These are phyloP conservation scores for Neuroterus valhalla DNA, from an alignment of 1,140 invertebrate genomes.

Conservation along the genomic window DNA sequence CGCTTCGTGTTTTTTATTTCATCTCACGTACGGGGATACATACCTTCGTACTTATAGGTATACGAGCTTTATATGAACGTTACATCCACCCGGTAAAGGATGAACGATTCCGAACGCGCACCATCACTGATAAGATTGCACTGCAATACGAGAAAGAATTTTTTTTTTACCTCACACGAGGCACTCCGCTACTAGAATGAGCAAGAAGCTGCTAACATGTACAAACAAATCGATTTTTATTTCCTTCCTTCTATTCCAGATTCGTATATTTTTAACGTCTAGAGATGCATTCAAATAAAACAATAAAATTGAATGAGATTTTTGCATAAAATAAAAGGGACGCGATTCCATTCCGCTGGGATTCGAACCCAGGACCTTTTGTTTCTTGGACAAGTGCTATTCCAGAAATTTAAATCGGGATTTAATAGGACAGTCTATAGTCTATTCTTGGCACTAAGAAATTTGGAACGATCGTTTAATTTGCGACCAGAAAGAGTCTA, in stretches of 20 bases:
- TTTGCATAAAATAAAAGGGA: too few species aligned
- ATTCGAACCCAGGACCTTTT: too few species aligned
- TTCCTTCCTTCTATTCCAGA: neutral
- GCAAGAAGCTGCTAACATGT: neutral
- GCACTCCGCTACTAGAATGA: slow-evolving; percentile 3
- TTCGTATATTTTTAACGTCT: neutral
- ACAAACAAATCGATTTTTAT: neutral
- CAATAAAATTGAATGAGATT: too few species aligned
- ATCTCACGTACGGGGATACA: slow-evolving; percentile 34
- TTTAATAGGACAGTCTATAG: too few species aligned
- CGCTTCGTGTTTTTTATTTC: slow-evolving; percentile 35
- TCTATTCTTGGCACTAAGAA: too few species aligned
- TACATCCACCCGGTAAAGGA: slow-evolving; percentile 42
- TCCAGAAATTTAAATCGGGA: too few species aligned
- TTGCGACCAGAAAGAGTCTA: too few species aligned
- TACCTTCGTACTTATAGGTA: slow-evolving; percentile 32
- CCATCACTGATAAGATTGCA: slow-evolving; percentile 38
- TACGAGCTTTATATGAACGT: slow-evolving; percentile 32
- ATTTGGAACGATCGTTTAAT: too few species aligned
- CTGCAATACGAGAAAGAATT: neutral
- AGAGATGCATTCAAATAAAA: too few species aligned
- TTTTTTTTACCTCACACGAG: neutral
- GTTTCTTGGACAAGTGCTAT: too few species aligned
- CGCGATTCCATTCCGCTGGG: too few species aligned
- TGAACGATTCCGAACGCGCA: slow-evolving; percentile 44